A percentile compares a stretch with the other conserved stretches of the same genome.
Conservation (phyloP, 2,888 invertebrate species). For the Agriopis aurantiaria region DNA sequence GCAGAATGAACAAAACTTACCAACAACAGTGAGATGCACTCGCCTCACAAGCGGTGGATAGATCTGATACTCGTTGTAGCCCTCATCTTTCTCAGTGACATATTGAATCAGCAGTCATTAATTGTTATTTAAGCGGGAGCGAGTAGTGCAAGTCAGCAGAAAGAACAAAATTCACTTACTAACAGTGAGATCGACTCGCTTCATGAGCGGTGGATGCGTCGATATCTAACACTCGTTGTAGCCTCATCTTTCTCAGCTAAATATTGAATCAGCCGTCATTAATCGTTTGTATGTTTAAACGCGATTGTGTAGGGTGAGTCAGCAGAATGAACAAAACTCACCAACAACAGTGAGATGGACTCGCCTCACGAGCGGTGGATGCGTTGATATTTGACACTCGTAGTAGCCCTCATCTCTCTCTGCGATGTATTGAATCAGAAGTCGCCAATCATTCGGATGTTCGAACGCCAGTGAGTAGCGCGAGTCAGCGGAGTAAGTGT, state of each 20-base stretch:
- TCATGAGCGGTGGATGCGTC: constrained; percentile 86
- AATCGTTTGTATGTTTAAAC: constrained; percentile 63
- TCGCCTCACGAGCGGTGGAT: constrained; percentile 90
- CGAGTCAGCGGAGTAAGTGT: constrained; percentile 88
- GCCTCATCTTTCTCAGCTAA: constrained; percentile 89
- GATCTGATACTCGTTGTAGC: background rate
- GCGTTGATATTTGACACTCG: constrained; percentile 93
- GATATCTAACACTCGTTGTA: constrained; percentile 90
- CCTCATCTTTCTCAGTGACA: background rate
- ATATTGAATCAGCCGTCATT: constrained; percentile 89
- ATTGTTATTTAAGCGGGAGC: background rate
- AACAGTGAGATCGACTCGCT: constrained; percentile 88
- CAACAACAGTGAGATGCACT: background rate
- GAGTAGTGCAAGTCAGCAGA: background rate
- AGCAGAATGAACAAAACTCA: constrained; percentile 60
- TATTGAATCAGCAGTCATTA: background rate
- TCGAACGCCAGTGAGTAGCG: constrained; percentile 90
- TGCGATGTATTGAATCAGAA: constrained; percentile 90
- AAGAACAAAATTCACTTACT: constrained; percentile 79
- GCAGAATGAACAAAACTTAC: constrained; percentile 49
- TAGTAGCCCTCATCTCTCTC: constrained; percentile 92
- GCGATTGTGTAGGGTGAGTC: constrained; percentile 7
- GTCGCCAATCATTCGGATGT: constrained; percentile 92
- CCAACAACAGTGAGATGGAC: constrained; percentile 91
- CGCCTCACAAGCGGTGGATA: background rate